Evolutionary conservation across 92 coral and sea anemone species (phyloP), one percentile per base, ranked within the genome.

Genomic region (Umimayanthus chanpuru): DNA sequence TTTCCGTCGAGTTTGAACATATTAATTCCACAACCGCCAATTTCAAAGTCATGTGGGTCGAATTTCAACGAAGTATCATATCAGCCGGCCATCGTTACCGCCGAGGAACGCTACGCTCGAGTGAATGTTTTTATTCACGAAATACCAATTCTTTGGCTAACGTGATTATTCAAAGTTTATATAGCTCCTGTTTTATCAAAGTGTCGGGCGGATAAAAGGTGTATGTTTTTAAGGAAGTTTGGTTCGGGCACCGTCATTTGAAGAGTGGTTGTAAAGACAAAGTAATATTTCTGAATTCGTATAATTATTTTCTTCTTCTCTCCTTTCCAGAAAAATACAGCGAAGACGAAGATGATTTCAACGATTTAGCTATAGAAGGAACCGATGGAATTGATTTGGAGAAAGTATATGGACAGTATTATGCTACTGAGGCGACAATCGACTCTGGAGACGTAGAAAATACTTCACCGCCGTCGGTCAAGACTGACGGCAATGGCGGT

Each of bases 361-460:
- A 29, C 11, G 74, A 71, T 14, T 32, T 83, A n/a, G 50, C 78
- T 5, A 8, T 83, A 28, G 87, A 83, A 47, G 87, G 79, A 83
- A 83, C 79, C 8, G 87, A 83, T 70, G 87, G 87, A 67, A n/a
- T 53, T 15, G 87, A 83, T 68, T 83, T 83, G 15, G 87, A 83
- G 0, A 83, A 70, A 83, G 65, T 70, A n/a, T 70, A 83, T 71
- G 87, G 65, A 83, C 87, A 41, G 26, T 70, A n/a, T 47, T 68
- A 40, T 30, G 38, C 87, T 25, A 83, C 87, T 10, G 64, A 83
- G 40, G 61, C 78, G 40, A 68, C 58, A 16, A 70, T 36, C 32
- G 78, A 30, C n/a, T 70, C 87, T 18, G 39, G 70, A 26, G 70
- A 83, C 49, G 67, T 83, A 11, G 77, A 70, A 83, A 70, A 16